phyloP scores from a whole-genome alignment of 2,797 vertebrate species.

The Cryptoblepharus egeriae region DNA sequence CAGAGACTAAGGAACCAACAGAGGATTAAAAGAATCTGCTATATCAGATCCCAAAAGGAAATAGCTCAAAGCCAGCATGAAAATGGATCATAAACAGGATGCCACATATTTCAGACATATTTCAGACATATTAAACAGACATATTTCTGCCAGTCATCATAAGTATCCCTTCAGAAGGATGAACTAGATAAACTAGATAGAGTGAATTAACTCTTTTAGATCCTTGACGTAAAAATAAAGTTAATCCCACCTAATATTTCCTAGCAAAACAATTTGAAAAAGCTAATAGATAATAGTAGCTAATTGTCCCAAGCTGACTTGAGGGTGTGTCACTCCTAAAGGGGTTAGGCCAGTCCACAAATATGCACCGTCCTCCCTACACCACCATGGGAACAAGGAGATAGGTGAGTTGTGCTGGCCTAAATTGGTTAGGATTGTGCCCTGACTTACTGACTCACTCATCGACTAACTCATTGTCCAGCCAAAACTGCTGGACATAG shows the following conservation, averaged over 20 bases:
- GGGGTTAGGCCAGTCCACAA: no score
- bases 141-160: constrained; percentile 39
- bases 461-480: no score
- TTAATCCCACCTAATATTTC: not conserved
- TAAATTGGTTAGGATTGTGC: no score
- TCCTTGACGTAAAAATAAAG: not conserved
- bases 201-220: not conserved
- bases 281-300: no score
- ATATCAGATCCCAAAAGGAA: rapidly evolving
- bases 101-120: constrained; percentile 29
- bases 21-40: not conserved
- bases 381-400: no score
- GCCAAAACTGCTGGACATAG: no score
- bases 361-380: no score
- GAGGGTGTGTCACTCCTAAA: no score
- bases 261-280: not conserved
- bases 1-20: not conserved
- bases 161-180: constrained; percentile 24
- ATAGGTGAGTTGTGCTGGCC: no score
- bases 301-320: no score
- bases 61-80: not conserved
- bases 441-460: no score
- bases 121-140: no score
- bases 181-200: constrained; percentile 19
- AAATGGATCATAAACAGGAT: constrained; percentile 37